Base-by-base conservation (phyloP, 2,797 vertebrate species). In the Coregonus ussuriensis region DNA sequence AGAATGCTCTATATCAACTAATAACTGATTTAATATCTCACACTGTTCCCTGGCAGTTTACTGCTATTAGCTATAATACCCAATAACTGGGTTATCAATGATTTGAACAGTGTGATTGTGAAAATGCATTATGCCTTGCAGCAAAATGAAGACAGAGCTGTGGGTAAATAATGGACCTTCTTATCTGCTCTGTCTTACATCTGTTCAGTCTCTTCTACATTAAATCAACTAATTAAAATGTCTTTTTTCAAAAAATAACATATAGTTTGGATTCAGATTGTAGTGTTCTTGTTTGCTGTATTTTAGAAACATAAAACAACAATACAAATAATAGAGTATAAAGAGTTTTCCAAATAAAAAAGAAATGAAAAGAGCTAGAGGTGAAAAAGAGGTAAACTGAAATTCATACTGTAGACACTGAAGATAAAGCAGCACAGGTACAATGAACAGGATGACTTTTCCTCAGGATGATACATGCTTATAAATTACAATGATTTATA, bases 91-190 rank as follows among this genome's bases (percentile, higher is more conserved):
- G 37, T 37, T 6, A 37, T 37, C 79, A 82, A 80, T 85, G 79
- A 52, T 52, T 87, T 16, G 81, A 74, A 88, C 69, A 79, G 86
- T 87, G 84, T 81, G 83, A 88, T 89, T 89, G 86, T 80, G 75
- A 81, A 74, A 72, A 73, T 84, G 4, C 63, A 74, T 74, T 80
- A 59, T 74, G 53, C 74, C 84, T 83, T 14, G 11, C 51, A 73
- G 81, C 29, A 53, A 63, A 25, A 25, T 25, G 25, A 25, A 25
- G 25, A 25, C 25, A 25, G 25, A 16, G n/a, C 21, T n/a, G 88
- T 89, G 91, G 88, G 91, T 86, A 91, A 91, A 93, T 91, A 88
- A 86, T 5, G 73, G 83, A 88, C 89, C 84, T 91, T 88, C 89
- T 25, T 25, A 25, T 25, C 25, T 25, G 25, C 25, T 25, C 25